A percentile compares a stretch with the other conserved stretches of the same genome.
Conservation (phyloP, 2,888 invertebrate species). For the Tachystola acroxantha region DNA sequence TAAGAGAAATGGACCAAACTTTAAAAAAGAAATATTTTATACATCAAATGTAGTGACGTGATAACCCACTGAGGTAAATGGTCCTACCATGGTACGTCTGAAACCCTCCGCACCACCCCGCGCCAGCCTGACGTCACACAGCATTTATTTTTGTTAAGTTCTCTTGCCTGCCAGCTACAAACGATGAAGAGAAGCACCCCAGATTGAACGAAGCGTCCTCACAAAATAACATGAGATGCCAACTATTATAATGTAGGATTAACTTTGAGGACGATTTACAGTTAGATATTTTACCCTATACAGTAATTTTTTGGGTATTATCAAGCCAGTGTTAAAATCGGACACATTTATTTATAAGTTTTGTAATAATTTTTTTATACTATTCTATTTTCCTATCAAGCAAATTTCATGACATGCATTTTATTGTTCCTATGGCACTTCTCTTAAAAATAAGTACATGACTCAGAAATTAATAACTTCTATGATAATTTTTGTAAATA, state of each 20-base stretch:
- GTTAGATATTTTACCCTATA: too few relatives aligned
- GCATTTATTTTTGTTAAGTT: conserved; percentile 5
- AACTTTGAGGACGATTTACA: too few relatives aligned
- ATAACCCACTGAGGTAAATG: too few relatives aligned
- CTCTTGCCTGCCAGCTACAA: neutral
- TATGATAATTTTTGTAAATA: conserved; percentile 16
- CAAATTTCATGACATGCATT: conserved; percentile 17
- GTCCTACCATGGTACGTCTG: too few relatives aligned
- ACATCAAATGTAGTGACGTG: too few relatives aligned
- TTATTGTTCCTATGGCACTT: conserved; percentile 16
- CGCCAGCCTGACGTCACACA: neutral
- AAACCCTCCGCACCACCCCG: too few relatives aligned
- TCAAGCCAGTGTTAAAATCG: neutral
- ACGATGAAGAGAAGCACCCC: too few relatives aligned
- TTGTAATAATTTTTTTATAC: conserved; percentile 9
- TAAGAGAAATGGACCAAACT: too few relatives aligned
- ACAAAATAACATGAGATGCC: too few relatives aligned
- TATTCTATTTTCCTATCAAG: conserved; percentile 7
- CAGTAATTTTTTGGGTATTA: neutral
- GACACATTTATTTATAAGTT: conserved; percentile 5
- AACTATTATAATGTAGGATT: too few relatives aligned
- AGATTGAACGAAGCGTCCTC: too few relatives aligned
- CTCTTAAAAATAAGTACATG: conserved; percentile 6
- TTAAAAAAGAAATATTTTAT: too few relatives aligned
- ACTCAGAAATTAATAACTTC: conserved; percentile 14